Evolutionary conservation across 2,797 vertebrate genomes (phyloP).

Genomic region (Tenualosa thibaudeaui): DNA sequence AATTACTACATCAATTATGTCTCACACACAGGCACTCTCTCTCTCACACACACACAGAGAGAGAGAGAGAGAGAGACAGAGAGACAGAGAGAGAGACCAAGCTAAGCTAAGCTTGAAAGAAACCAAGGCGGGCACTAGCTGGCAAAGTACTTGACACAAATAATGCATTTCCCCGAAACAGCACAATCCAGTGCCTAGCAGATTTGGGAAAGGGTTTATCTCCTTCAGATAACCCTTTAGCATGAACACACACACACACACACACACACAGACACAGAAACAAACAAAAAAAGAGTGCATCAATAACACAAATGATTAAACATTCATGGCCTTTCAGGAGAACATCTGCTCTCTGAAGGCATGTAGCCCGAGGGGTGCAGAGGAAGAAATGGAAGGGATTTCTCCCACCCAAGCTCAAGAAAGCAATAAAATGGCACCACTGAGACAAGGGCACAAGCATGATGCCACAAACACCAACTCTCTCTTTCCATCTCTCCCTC

Average conservation of each 20-base stretch:
- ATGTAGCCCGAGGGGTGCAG: slow-evolving; percentile 74
- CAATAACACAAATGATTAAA: slow-evolving; percentile 89
- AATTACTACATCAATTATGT: neutral
- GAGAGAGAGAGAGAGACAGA: neutral
- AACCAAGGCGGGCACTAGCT: slow-evolving; percentile 19
- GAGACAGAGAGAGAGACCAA: neutral
- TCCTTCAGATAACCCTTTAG: slow-evolving; percentile 38
- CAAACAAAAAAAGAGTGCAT: slow-evolving; percentile 78
- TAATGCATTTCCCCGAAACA: slow-evolving; percentile 45
- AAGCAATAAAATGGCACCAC: slow-evolving; percentile 76
- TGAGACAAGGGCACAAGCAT: slow-evolving; percentile 69
- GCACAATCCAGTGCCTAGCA: slow-evolving; percentile 40
- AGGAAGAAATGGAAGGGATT: slow-evolving; percentile 76
- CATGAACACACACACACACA: slow-evolving; percentile 62
- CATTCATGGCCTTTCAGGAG: slow-evolving; percentile 80
- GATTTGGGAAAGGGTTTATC: slow-evolving; percentile 44
- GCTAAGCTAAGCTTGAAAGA: slow-evolving; percentile 21
- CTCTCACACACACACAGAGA: neutral
- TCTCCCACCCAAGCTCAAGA: slow-evolving; percentile 74
- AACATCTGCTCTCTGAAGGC: slow-evolving; percentile 80
- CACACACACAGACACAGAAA: slow-evolving; percentile 63
- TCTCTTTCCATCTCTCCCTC: slow-evolving; percentile 31
- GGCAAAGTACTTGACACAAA: slow-evolving; percentile 45
- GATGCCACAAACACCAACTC: slow-evolving; percentile 37
- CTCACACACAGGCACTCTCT: neutral